Evolutionary conservation across 2,113 vertebrate species (phyloP).

Genomic region (Aegotheles bennettii): DNA sequence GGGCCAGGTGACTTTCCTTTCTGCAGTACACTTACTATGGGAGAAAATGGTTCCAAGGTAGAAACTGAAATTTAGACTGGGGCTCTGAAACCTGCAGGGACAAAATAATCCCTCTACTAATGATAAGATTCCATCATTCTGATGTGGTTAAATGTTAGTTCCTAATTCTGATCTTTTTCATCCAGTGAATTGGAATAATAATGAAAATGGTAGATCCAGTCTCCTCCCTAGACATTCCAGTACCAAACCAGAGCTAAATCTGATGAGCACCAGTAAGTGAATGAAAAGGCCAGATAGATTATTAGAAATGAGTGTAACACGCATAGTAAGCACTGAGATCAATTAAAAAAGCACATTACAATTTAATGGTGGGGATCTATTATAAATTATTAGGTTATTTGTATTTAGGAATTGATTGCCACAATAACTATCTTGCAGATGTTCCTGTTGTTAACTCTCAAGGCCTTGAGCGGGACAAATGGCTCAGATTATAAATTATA

Average conservation of each 20-base stretch:
- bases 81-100: not conserved
- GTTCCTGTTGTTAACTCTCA: constrained; percentile 10
- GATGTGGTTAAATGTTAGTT: not conserved
- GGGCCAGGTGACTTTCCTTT: not conserved
- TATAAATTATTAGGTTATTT: constrained; percentile 6
- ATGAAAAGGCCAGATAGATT: not conserved
- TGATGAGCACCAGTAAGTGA: not conserved
- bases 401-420: not conserved
- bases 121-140: not conserved
- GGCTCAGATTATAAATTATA: not conserved
- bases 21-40: not conserved
- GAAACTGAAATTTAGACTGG: not conserved
- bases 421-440: not conserved
- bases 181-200: not conserved
- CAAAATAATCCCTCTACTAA: not conserved
- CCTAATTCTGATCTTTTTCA: not conserved
- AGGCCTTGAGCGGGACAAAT: constrained; percentile 1
- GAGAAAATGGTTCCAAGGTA: not conserved
- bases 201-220: not conserved
- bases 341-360: not conserved
- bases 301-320: not conserved
- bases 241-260: not conserved
- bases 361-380: not conserved
- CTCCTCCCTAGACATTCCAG: not conserved
- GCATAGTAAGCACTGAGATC: not conserved